Conservation (phyloP, 2,113 vertebrate species). For the Cyphomyrus plagiostoma region DNA sequence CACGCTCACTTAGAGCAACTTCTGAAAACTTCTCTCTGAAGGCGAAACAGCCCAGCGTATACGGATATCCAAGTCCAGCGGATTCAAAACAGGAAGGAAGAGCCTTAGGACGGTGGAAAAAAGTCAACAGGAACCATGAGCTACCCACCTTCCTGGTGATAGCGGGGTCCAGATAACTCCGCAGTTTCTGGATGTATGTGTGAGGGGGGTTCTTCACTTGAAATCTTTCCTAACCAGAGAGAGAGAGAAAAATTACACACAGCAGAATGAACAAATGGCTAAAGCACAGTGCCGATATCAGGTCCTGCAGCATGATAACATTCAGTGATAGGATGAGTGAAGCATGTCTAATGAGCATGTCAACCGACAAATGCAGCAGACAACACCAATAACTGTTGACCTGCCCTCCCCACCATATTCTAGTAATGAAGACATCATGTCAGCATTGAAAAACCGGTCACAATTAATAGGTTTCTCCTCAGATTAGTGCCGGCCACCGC, state of each 20-base stretch:
- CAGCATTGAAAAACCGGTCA: background rate
- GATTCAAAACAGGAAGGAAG: background rate
- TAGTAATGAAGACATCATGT: background rate
- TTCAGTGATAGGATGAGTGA: background rate
- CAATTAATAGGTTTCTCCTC: background rate
- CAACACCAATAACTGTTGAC: background rate
- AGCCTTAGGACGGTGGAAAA: background rate
- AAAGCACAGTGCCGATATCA: background rate
- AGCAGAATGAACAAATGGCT: background rate
- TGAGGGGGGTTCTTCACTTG: slow-evolving; percentile 96
- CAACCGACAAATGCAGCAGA: background rate
- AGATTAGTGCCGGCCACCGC: background rate
- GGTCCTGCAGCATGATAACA: background rate
- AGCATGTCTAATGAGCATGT: background rate
- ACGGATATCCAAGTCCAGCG: background rate
- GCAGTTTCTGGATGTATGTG: slow-evolving; percentile 87
- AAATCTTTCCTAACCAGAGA: slow-evolving; percentile 74
- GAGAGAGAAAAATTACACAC: background rate
- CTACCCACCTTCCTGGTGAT: slow-evolving; percentile 83
- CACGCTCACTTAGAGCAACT: background rate
- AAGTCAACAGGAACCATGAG: background rate
- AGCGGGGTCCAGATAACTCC: slow-evolving; percentile 81
- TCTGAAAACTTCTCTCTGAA: background rate
- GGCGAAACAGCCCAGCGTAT: background rate
- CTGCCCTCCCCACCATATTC: background rate